phyloP scores from a whole-genome alignment of 2,113 vertebrate genomes.

The Ptilonorhynchus violaceus region DNA sequence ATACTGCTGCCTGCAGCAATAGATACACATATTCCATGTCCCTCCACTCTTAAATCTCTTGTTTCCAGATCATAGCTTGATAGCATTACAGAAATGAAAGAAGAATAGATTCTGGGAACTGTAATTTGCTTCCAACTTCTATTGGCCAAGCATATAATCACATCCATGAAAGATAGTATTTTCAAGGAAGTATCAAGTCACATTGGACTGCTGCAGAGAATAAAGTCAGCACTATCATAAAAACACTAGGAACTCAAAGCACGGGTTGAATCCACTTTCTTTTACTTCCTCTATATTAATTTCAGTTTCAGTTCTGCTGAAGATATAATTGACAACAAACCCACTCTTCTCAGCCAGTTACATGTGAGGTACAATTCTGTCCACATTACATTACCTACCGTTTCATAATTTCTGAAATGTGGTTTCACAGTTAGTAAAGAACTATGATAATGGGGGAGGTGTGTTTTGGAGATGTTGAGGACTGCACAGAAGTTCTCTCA shows the following conservation, averaged over 20 bases:
- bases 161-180: not conserved
- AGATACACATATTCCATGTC: not conserved
- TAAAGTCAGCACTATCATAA: not conserved
- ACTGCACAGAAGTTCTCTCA: accelerated
- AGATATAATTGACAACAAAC: not conserved
- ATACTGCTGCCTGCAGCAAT: not conserved
- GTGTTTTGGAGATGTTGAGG: not conserved
- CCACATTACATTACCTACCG: not conserved
- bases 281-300: not conserved
- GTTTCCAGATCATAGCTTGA: not conserved
- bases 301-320: constrained; percentile 14
- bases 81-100: not conserved
- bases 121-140: not conserved
- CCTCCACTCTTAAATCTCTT: not conserved
- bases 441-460: not conserved
- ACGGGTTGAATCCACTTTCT: not conserved
- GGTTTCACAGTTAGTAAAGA: not conserved
- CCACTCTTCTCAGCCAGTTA: not conserved
- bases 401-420: not conserved
- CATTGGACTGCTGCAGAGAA: not conserved
- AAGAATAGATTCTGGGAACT: not conserved
- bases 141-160: not conserved
- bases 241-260: not conserved
- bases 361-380: not conserved
- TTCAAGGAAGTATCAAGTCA: not conserved